Conservation (phyloP, 2,888 invertebrate species). For the Eucriotettix oculatus region DNA sequence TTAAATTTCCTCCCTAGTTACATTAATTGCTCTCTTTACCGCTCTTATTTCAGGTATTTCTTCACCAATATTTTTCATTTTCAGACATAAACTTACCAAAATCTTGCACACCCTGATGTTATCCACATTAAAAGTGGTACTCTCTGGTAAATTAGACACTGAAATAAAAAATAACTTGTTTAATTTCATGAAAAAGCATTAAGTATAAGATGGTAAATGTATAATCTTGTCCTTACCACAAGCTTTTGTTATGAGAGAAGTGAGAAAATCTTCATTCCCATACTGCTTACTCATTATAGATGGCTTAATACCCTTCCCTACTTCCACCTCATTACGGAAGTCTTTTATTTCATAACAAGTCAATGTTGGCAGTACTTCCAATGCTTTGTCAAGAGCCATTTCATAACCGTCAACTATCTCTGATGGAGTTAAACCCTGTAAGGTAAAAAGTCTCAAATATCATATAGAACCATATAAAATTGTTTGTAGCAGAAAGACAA, state of each 20-base stretch:
- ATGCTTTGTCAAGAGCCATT: slow-evolving; percentile 68
- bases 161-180: slow-evolving; percentile 14
- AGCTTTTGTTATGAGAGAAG: slow-evolving; percentile 70
- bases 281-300: slow-evolving; percentile 95
- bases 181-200: not conserved
- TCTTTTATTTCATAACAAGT: slow-evolving; percentile 63
- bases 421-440: slow-evolving; percentile 78
- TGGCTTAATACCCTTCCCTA: slow-evolving; percentile 57
- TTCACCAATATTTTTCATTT: no score
- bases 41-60: no score
- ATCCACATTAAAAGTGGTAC: slow-evolving; percentile 89
- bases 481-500: no score
- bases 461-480: not conserved
- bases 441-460: not conserved
- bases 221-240: slow-evolving; percentile 33
- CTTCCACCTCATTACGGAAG: slow-evolving; percentile 42
- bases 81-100: slow-evolving; percentile 27
- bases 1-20: no score
- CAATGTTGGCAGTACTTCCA: slow-evolving; percentile 75
- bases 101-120: slow-evolving; percentile 88
- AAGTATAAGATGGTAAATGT: not conserved
- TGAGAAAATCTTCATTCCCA: slow-evolving; percentile 87
- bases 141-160: slow-evolving; percentile 71
- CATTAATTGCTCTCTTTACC: no score
- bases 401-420: slow-evolving; percentile 96